A percentile compares a stretch with the other conserved stretches of the same genome.
phyloP scores from a whole-genome alignment of 2,113 vertebrate genomes.

The Corythornis cristatus region DNA sequence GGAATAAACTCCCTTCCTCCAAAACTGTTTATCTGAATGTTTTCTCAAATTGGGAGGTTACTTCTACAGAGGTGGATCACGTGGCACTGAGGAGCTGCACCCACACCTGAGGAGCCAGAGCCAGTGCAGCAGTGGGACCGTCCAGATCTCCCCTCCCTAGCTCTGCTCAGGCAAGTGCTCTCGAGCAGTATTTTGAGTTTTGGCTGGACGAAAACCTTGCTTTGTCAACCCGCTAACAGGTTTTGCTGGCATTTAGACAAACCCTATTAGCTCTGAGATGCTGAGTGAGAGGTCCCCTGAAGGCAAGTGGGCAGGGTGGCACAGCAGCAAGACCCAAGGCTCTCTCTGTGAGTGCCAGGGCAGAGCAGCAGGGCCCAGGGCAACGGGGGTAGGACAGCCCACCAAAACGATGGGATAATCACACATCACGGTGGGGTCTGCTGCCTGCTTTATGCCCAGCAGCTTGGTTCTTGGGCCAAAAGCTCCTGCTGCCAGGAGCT shows the following conservation, averaged over 20 bases:
- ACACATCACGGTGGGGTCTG: rapidly evolving
- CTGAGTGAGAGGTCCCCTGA: not conserved
- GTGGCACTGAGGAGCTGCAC: not conserved
- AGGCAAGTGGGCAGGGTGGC: not conserved
- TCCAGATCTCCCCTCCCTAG: not conserved
- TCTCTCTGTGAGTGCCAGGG: not conserved
- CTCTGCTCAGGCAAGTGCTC: not conserved
- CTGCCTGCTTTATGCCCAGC: not conserved
- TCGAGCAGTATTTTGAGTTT: not conserved
- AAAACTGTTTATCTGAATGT: not conserved
- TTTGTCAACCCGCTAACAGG: not conserved
- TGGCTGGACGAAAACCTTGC: not conserved
- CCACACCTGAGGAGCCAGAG: not conserved
- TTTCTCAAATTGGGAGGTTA: not conserved
- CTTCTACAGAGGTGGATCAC: not conserved
- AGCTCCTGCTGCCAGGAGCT: not conserved
- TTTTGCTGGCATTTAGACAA: not conserved
- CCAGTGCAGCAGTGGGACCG: rapidly evolving
- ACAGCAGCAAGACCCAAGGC: not conserved
- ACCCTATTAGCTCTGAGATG: not conserved
- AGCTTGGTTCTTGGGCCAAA: not conserved
- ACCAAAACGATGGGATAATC: not conserved
- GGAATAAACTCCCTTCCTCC: not conserved
- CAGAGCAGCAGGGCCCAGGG: not conserved
- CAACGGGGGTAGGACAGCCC: not conserved